A percentile compares a stretch with the other conserved stretches of the same genome.
These are phyloP conservation scores for Mechanitis mazaeus DNA, from an alignment of 2,888 invertebrate genomes.

Conservation along the genomic window DNA sequence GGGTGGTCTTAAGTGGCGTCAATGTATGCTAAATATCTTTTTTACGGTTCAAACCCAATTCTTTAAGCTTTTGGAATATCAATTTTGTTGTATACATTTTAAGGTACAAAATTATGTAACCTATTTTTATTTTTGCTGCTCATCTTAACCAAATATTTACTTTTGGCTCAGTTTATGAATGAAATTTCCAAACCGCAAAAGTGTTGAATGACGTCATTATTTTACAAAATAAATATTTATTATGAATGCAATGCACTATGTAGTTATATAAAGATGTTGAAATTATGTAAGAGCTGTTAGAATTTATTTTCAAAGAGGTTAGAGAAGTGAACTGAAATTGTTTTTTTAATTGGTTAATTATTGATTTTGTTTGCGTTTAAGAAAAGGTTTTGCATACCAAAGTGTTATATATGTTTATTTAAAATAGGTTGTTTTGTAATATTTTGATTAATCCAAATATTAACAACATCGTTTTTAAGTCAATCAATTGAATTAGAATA, in stretches of 20 bases:
- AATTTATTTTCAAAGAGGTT: neutral
- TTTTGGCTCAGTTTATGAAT: conserved; percentile 67
- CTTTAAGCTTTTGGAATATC: conserved; percentile 10
- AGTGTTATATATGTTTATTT: no score
- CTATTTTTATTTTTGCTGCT: conserved; percentile 36
- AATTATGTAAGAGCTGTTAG: neutral
- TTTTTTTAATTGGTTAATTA: no score
- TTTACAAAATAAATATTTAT: conserved; percentile 14
- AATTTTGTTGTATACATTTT: neutral
- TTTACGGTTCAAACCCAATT: conserved; percentile 46
- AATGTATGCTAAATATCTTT: conserved; percentile 56
- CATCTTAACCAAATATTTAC: conserved; percentile 63
- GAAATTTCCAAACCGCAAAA: conserved; percentile 59
- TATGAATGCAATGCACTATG: neutral
- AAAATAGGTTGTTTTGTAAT: no score
- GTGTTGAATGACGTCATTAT: conserved; percentile 32
- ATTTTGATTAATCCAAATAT: no score
- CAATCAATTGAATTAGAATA: no score
- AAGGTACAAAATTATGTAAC: neutral
- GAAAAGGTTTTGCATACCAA: no score
- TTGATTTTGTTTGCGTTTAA: no score
- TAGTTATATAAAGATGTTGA: neutral
- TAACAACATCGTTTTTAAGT: no score
- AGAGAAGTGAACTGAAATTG: no score
- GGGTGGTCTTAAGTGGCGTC: conserved; percentile 73